These are phyloP conservation scores for Dexiosoma caninum DNA, from an alignment of 2,888 invertebrate species.

Conservation along the genomic window DNA sequence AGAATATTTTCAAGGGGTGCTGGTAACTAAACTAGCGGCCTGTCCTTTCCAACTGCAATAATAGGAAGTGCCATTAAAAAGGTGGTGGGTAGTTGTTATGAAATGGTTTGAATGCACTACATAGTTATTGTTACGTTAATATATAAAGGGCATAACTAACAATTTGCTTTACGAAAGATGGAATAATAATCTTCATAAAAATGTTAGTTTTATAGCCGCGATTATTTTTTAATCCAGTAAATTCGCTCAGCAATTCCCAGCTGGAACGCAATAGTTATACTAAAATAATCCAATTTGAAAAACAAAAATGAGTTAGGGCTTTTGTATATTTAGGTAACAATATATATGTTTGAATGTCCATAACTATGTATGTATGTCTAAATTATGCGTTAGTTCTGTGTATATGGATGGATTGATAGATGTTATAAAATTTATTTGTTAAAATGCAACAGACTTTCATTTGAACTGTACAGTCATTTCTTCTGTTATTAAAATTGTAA, in stretches of 20 bases:
- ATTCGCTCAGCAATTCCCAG: too few relatives aligned
- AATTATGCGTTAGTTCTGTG: neutral
- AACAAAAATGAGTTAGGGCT: too few relatives aligned
- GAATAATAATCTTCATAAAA: too few relatives aligned
- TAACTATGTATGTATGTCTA: neutral
- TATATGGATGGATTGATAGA: constrained; percentile 46
- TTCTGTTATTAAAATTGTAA: constrained; percentile 28
- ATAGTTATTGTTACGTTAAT: too few relatives aligned
- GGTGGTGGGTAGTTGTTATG: constrained; percentile 30
- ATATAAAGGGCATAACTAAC: too few relatives aligned
- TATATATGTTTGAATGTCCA: neutral
- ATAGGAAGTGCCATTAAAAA: constrained; percentile 4
- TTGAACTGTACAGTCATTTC: constrained; percentile 46
- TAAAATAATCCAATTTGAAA: too few relatives aligned
- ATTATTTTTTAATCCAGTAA: too few relatives aligned
- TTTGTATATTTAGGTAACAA: too few relatives aligned
- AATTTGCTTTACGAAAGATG: too few relatives aligned
- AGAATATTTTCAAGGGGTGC: constrained; percentile 28
- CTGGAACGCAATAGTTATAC: too few relatives aligned
- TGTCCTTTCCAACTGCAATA: constrained; percentile 6
- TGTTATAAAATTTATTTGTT: constrained; percentile 4
- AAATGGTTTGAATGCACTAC: too few relatives aligned
- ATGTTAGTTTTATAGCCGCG: too few relatives aligned
- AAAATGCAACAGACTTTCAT: constrained; percentile 32
- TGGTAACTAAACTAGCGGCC: constrained; percentile 4